Evolutionary conservation across 2,888 invertebrate species (phyloP).

Genomic region (Falcaria lacertinaria): DNA sequence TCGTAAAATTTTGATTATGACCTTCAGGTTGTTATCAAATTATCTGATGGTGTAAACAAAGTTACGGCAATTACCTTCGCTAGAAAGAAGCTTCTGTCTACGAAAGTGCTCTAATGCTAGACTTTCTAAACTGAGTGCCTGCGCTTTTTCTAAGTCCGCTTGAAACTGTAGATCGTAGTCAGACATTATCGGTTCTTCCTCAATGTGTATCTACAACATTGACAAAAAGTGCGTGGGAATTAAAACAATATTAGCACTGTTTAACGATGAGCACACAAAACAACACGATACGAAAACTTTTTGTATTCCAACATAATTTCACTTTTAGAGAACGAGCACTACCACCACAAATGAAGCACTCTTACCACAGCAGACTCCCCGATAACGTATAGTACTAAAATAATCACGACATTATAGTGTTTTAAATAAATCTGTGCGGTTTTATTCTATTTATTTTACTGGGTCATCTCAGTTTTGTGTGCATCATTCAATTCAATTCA

Average conservation of each 20-base stretch:
- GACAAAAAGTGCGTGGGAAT: constrained; percentile 54
- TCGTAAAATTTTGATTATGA: neutral
- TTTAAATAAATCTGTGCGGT: constrained; percentile 29
- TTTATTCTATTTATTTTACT: constrained; percentile 36
- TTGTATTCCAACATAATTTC: constrained; percentile 24
- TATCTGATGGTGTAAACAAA: constrained; percentile 52
- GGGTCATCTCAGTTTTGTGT: constrained; percentile 32
- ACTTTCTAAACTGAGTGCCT: constrained; percentile 92
- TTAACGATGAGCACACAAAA: constrained; percentile 35
- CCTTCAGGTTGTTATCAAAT: constrained; percentile 35
- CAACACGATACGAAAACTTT: constrained; percentile 39
- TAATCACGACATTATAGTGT: constrained; percentile 50
- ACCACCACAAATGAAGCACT: constrained; percentile 17
- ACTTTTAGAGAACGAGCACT: constrained; percentile 9
- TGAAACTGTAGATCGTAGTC: constrained; percentile 91
- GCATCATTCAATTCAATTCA: constrained; percentile 21
- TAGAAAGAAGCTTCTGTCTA: constrained; percentile 81
- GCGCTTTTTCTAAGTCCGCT: constrained; percentile 92
- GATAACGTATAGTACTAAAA: constrained; percentile 33
- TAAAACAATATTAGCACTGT: constrained; percentile 44
- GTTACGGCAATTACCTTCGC: constrained; percentile 68
- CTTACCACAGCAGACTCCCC: constrained; percentile 43
- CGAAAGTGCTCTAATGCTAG: constrained; percentile 90
- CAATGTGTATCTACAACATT: constrained; percentile 49
- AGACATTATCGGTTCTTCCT: constrained; percentile 59